These are phyloP conservation scores for Platorchestia sp. DNA, from an alignment of 1,140 invertebrate species.

Conservation along the genomic window DNA sequence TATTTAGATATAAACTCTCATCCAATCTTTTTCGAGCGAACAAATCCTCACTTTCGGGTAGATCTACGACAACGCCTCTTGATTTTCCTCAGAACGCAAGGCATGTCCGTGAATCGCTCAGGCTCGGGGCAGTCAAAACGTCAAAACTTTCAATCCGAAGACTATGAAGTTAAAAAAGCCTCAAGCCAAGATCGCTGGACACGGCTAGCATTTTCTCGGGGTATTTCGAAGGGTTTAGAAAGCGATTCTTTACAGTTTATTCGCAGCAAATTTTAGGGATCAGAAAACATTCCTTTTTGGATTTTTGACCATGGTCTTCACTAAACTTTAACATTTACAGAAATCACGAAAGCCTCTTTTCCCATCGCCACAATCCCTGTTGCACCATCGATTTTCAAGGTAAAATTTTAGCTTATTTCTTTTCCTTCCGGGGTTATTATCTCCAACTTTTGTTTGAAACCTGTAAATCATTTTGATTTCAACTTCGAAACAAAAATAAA, in stretches of 20 bases:
- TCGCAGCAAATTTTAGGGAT: neutral
- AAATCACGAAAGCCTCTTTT: neutral
- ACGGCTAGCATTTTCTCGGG: neutral
- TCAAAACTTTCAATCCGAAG: constrained; percentile 41
- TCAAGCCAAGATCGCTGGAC: neutral
- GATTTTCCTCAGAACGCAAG: neutral
- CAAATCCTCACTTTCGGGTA: neutral
- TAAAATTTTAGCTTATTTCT: too few species aligned
- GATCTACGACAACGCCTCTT: neutral
- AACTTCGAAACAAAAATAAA: too few species aligned
- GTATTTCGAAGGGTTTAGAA: neutral
- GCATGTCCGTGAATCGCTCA: neutral
- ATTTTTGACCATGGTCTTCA: neutral
- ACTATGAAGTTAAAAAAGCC: constrained; percentile 10
- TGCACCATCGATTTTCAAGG: too few species aligned
- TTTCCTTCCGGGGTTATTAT: too few species aligned
- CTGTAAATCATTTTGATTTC: too few species aligned
- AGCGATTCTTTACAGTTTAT: neutral
- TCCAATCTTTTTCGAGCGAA: neutral
- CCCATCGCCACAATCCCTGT: too few species aligned
- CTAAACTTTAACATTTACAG: neutral
- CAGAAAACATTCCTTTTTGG: neutral
- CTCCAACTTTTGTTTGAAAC: too few species aligned
- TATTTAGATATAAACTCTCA: neutral
- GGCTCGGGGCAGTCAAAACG: neutral